phyloP scores from a whole-genome alignment of 2,113 vertebrate species.

The Turnix velox region DNA sequence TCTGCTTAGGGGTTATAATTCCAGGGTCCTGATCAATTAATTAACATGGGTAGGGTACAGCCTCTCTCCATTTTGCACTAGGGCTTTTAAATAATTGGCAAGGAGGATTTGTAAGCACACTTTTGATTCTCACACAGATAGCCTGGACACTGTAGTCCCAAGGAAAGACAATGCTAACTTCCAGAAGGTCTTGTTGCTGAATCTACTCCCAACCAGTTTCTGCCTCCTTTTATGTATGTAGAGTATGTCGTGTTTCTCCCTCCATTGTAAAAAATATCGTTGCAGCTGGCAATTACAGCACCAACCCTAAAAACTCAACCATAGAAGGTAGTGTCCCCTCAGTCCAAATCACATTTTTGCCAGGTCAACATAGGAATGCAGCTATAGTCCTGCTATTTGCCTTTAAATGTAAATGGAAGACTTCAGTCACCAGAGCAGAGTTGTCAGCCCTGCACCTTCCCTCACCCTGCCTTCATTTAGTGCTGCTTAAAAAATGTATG shows the following conservation, averaged over 20 bases:
- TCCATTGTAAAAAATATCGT: neutral
- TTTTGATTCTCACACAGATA: neutral
- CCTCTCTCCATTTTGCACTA: neutral
- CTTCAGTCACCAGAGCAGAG: neutral
- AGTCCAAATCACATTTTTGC: neutral
- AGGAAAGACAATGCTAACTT: neutral
- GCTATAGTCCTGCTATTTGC: neutral
- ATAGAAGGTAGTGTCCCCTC: neutral
- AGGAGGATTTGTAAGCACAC: neutral
- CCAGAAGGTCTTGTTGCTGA: neutral
- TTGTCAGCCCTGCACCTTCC: neutral
- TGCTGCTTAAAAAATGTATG: slow-evolving; percentile 17
- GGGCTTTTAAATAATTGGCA: neutral
- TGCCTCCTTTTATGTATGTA: neutral
- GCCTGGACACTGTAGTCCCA: neutral
- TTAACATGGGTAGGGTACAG: neutral
- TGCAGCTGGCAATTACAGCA: neutral
- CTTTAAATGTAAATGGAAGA: neutral
- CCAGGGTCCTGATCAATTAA: neutral
- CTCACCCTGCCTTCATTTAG: neutral
- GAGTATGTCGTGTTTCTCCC: neutral
- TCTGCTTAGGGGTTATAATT: neutral
- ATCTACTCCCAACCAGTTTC: neutral
- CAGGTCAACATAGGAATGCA: neutral
- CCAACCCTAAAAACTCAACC: neutral